Base-by-base conservation (phyloP, 2,797 vertebrate species). In the Tenualosa thibaudeaui region DNA sequence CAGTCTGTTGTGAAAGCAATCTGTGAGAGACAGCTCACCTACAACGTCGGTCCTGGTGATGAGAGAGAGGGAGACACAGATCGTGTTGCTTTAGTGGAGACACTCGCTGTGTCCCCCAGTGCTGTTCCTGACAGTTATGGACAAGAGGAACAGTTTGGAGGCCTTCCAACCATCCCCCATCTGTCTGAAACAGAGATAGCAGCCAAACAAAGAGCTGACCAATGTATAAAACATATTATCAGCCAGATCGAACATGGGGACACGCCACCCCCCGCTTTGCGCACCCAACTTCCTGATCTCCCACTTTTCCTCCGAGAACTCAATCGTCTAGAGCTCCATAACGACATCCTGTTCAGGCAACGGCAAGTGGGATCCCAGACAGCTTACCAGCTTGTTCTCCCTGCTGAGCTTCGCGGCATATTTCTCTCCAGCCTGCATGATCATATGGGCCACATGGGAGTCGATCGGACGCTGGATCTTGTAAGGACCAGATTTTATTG, bases 401-500 rank as follows among this genome's bases (percentile, higher is more conserved):
- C 86, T 2, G 53, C 10, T 1, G 40, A 85, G 5, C n/a, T 65
- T 4, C 37, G 84, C 26, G 40, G 13, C 26, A 50, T 37, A 3
- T 46, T 26, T 10, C 1, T 84, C 40, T 46, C 17, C 3, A 60
- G 71, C 7, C 13, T 83, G 3, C 65, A 81, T 68, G 54, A 87
- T 24, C 46, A 83, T 22, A 82, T 82, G 81, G 81, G 81, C 50
- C 84, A 85, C n/a, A 15, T 82, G 22, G 84, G 84, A 5, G 17
- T 81, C 4, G 84, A 87, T 1, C 12, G 86, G 3, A 85, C 81
- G 19, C 78, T 84, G 17, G 81, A 85, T 17, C 84, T 87, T 9
- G 7, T 31, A 5, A 4, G 46, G 60, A 24, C 68, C 1, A 46
- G 43, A 37, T 83, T 58, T 26, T 87, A 51, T 10, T 51, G 50